A percentile compares a stretch with the other conserved stretches of the same genome.
Conservation (phyloP, 2,888 invertebrate genomes). For the Rhyacophila evoluta region DNA sequence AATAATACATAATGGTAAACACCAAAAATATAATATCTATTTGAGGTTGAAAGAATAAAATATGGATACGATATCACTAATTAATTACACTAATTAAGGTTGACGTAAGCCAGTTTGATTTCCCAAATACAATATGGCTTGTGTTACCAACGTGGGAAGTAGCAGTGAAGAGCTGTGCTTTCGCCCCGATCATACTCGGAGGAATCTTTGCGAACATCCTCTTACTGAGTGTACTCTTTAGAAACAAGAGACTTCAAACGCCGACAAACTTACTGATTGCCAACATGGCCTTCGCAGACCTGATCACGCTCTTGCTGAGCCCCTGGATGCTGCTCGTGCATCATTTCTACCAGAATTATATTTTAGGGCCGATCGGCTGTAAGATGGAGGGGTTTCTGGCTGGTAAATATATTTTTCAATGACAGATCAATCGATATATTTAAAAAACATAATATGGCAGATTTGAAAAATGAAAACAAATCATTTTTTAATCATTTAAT, state of each 20-base stretch:
- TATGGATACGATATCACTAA: too few relatives aligned
- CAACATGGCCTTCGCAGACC: constrained; percentile 81
- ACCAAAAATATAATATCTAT: too few relatives aligned
- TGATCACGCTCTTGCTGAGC: constrained; percentile 75
- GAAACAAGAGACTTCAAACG: constrained; percentile 74
- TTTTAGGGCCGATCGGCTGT: constrained; percentile 80
- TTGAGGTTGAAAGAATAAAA: too few relatives aligned
- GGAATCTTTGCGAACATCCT: constrained; percentile 78
- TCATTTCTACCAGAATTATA: constrained; percentile 84
- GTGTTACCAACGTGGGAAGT: constrained; percentile 73
- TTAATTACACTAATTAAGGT: too few relatives aligned
- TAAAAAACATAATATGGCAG: too few relatives aligned
- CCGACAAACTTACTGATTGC: constrained; percentile 80
- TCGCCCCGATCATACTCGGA: constrained; percentile 72
- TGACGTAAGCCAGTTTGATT: constrained; percentile 57
- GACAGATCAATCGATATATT: too few relatives aligned
- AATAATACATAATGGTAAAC: too few relatives aligned
- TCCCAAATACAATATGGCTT: constrained; percentile 77
- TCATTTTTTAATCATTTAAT: too few relatives aligned
- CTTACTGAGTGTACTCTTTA: constrained; percentile 74
- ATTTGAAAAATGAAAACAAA: too few relatives aligned
- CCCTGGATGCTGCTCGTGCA: constrained; percentile 82
- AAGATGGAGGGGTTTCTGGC: constrained; percentile 82
- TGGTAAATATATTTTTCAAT: too few relatives aligned
- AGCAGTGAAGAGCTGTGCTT: constrained; percentile 70